Evolutionary conservation across 2,888 invertebrate genomes (phyloP), one percentile per base, ranked within the genome.

Genomic region (Chalcis sispes): DNA sequence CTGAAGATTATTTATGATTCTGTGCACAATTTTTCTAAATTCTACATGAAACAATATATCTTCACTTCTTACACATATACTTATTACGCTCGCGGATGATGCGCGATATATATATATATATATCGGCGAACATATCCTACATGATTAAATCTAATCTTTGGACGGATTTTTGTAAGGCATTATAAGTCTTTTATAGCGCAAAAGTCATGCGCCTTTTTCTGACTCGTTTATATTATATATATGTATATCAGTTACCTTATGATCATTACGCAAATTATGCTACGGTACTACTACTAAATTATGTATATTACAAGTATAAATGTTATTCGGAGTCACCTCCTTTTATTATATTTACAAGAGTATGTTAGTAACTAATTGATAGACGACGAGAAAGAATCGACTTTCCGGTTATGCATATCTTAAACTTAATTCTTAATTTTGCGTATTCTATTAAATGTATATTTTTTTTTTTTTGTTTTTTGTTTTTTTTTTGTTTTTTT

Each of bases 81-180:
- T 32, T 52, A 42, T 18, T 32, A n/a, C 8, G 40, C 42, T 40
- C 61, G 23, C 46, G 20, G 46, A 36, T 36, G 0, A 69, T 36
- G 36, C 4, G 32, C 10, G 5, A 15, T 7, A 15, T 32, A 32
- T 18, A 46, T 13, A 61, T 29, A 29, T 20, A 10, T 56, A 67
- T 69, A 20, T 71, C 52, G 13, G 25, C 18, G 62, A 64, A 32
- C 20, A 18, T 15, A 58, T 70, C 40, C 64, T 27, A 46, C 2
- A 42, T 42, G 25, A 61, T 50, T 62, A 72, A 46, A 5, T 59
- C 67, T 75, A 76, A 75, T 78, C 72, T 78, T 78, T 78, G 78
- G 78, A 78, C 78, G 78, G 78, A 78, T 70, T 70, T 50, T 56
- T 75, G 75, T 75, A 78, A 76, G 78, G 78, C 78, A 70, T 75